Evolutionary conservation across 2,888 invertebrate genomes (phyloP).

Genomic region (Luffia ferchaultella): DNA sequence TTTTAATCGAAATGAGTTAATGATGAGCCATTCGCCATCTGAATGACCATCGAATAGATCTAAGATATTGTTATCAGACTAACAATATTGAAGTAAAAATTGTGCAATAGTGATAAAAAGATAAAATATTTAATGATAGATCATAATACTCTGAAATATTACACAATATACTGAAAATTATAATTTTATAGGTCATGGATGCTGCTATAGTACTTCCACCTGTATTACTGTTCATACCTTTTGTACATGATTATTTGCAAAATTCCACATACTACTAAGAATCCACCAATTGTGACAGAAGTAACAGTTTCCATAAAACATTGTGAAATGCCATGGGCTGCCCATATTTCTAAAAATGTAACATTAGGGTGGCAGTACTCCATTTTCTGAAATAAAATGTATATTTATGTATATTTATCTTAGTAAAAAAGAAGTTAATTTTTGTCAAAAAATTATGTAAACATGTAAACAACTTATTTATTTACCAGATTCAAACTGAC

Average conservation of each 20-base stretch:
- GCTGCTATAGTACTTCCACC: neutral
- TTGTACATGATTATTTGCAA: conserved; percentile 83
- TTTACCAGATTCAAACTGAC: too few species aligned
- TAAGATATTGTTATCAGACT: neutral
- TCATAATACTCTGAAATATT: neutral
- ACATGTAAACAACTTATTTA: too few species aligned
- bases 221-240: conserved; percentile 56
- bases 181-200: too few species aligned
- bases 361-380: conserved; percentile 85
- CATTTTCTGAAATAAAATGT: conserved; percentile 56
- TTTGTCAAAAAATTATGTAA: too few species aligned
- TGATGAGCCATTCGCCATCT: too few species aligned
- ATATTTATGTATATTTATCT: too few species aligned
- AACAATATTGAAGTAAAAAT: neutral
- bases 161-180: neutral
- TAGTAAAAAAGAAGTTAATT: too few species aligned
- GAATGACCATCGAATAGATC: too few species aligned
- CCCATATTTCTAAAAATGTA: conserved; percentile 79
- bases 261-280: conserved; percentile 81
- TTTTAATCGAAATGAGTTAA: too few species aligned
- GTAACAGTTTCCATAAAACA: conserved; percentile 92
- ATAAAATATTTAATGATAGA: neutral
- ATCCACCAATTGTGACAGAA: conserved; percentile 73
- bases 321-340: conserved; percentile 86
- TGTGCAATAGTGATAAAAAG: neutral